Evolutionary conservation across 2,797 vertebrate genomes (phyloP).

Genomic region (Poecile montanus): DNA sequence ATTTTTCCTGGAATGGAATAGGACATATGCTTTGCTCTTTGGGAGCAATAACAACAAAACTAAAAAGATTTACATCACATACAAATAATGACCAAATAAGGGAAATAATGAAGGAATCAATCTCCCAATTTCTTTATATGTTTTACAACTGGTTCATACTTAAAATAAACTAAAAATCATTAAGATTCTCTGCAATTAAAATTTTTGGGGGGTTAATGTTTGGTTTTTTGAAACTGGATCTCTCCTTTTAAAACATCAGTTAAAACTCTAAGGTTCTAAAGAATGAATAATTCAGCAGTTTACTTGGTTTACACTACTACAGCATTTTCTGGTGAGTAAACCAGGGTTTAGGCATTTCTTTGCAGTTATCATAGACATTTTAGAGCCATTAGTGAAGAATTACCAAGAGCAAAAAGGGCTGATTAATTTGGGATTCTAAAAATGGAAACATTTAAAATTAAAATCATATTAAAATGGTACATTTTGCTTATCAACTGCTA

Average conservation of each 20-base stretch:
- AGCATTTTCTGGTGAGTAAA: constrained; percentile 17
- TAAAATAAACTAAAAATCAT: not conserved
- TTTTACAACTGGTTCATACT: not conserved
- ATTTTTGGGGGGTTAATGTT: not conserved
- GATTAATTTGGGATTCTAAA: not conserved
- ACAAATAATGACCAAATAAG: not conserved
- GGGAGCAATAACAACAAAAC: not conserved
- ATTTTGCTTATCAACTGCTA: not conserved
- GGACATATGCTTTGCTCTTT: not conserved
- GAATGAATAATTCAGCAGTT: not conserved
- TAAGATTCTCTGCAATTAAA: not conserved
- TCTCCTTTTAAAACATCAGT: not conserved
- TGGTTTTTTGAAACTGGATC: not conserved
- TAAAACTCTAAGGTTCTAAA: not conserved
- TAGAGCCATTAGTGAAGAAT: not conserved
- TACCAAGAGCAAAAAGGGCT: not conserved
- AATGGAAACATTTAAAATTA: not conserved
- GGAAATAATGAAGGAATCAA: not conserved
- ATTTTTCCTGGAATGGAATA: not conserved
- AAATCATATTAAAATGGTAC: not conserved
- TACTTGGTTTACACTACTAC: not conserved
- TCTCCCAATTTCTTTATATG: not conserved
- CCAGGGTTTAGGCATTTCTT: constrained; percentile 7
- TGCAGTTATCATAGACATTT: constrained; percentile 7
- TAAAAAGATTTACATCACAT: not conserved